A percentile compares a stretch with the other conserved stretches of the same genome.
These are phyloP conservation scores for Perca flavescens DNA, from an alignment of 2,113 vertebrate species.

Conservation along the genomic window DNA sequence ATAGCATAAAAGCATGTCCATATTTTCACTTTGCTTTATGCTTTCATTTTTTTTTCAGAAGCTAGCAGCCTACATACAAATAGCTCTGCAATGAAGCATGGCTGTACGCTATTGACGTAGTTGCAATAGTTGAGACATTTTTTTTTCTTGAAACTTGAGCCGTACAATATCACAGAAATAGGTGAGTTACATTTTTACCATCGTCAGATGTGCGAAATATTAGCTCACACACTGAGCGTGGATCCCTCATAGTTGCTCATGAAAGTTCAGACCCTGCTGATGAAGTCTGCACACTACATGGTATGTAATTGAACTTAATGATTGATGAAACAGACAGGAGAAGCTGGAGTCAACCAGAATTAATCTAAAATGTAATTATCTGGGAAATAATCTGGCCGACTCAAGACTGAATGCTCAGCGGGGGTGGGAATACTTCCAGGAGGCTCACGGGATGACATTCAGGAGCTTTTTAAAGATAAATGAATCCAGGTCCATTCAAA, in stretches of 20 bases:
- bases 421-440: neutral
- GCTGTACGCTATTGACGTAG: no score
- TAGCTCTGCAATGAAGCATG: no score
- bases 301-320: neutral
- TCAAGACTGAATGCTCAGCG: slow-evolving; percentile 1
- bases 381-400: neutral
- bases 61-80: neutral
- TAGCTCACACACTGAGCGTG: neutral
- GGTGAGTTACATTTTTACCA: neutral
- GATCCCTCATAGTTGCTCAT: neutral
- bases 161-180: neutral
- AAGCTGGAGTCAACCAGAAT: neutral
- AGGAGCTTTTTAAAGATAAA: slow-evolving; percentile 27
- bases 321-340: neutral
- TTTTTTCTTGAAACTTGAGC: neutral
- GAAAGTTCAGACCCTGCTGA: neutral
- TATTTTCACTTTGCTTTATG: neutral
- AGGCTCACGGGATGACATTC: slow-evolving; percentile 13
- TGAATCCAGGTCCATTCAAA: neutral
- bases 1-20: neutral
- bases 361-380: neutral
- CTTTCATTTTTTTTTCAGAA: neutral
- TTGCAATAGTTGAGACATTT: neutral
- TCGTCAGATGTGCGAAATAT: neutral
- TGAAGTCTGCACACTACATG: neutral